Conservation (phyloP, 2,797 vertebrate genomes). For the Peromyscus aztecus region DNA sequence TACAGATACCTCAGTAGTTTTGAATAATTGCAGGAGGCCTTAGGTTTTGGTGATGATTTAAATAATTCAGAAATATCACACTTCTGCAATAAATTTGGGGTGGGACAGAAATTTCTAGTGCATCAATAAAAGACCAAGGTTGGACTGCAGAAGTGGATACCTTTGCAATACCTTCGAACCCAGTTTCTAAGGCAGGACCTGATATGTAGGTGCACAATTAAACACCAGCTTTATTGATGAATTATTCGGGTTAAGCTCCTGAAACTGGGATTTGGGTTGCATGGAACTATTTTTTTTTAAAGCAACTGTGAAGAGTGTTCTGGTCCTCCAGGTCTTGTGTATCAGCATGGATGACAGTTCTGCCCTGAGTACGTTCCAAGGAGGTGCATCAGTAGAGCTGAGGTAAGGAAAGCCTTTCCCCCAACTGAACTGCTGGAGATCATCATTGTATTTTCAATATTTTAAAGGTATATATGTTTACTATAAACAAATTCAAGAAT, state of each 20-base stretch:
- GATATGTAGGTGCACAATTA: neutral
- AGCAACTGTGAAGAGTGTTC: neutral
- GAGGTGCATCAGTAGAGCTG: neutral
- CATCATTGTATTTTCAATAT: neutral
- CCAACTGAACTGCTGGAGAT: neutral
- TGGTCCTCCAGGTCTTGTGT: neutral
- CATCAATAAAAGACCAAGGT: constrained; percentile 11
- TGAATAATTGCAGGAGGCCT: neutral
- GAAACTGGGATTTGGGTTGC: neutral
- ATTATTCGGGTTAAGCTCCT: neutral
- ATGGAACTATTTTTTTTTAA: neutral
- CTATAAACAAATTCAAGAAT: constrained; percentile 25
- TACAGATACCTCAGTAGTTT: neutral
- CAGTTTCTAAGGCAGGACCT: neutral
- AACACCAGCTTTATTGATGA: neutral
- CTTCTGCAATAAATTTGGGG: neutral
- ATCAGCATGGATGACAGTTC: neutral
- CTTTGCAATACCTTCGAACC: fast-evolving
- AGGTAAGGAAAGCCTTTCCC: neutral
- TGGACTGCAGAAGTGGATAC: neutral
- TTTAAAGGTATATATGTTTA: neutral
- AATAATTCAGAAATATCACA: neutral
- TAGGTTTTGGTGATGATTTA: neutral
- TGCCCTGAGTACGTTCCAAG: neutral
- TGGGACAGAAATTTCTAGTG: neutral